Conservation (phyloP, 2,888 invertebrate genomes). For the Gandaritis pyraliata region DNA sequence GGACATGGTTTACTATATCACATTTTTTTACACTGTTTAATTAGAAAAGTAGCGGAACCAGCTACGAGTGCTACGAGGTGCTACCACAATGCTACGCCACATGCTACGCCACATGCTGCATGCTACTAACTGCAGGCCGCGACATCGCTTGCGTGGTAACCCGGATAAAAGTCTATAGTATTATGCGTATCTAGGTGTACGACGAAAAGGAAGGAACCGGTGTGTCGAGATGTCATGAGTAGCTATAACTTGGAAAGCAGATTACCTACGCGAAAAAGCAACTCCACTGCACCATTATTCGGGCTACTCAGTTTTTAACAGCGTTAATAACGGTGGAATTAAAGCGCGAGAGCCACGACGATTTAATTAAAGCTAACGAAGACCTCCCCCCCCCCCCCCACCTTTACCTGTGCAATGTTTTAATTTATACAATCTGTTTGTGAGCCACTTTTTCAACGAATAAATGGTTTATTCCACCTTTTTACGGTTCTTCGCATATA, state of each 20-base stretch:
- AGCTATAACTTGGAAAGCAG: too few species aligned
- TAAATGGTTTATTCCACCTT: constrained; percentile 8
- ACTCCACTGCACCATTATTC: constrained; percentile 52
- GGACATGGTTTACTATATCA: too few species aligned
- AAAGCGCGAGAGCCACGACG: constrained; percentile 83
- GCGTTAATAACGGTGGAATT: constrained; percentile 85
- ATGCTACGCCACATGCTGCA: neutral
- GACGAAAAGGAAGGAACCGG: too few species aligned
- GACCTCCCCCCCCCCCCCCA: constrained; percentile 53
- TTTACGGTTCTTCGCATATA: neutral
- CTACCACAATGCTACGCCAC: neutral
- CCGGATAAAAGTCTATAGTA: too few species aligned
- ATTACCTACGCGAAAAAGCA: constrained; percentile 2
- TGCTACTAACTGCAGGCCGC: too few species aligned
- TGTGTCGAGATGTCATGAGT: too few species aligned
- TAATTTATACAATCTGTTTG: constrained; percentile 70
- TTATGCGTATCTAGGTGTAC: too few species aligned
- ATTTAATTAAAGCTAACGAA: constrained; percentile 85
- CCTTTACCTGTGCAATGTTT: constrained; percentile 73
- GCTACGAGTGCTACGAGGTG: neutral
- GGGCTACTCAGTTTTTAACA: constrained; percentile 80
- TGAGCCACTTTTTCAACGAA: constrained; percentile 23
- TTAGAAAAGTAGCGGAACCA: too few species aligned
- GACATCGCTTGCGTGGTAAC: too few species aligned
- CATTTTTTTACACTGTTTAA: too few species aligned